Conservation (phyloP, 1,140 invertebrate species). For the Pachypeltis micranthus region DNA sequence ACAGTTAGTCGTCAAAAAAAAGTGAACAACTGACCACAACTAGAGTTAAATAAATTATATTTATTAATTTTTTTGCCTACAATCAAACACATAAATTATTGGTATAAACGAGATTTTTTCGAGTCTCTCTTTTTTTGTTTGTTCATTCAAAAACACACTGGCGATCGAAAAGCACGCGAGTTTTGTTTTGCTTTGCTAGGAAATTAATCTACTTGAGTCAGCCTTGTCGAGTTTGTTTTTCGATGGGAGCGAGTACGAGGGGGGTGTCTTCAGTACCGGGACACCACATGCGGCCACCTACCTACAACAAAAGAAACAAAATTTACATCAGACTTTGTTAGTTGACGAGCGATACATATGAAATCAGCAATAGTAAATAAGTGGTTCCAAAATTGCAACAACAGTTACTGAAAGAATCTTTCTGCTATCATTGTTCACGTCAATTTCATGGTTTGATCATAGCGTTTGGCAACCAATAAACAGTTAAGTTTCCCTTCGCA, state of each 20-base stretch:
- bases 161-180: conserved; percentile 1
- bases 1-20: not conserved
- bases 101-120: not conserved
- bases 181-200: no score
- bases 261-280: not conserved
- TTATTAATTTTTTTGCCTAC: not conserved
- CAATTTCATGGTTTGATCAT: no score
- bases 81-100: not conserved
- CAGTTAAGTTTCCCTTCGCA: no score
- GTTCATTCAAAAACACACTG: not conserved
- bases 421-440: no score
- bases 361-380: no score
- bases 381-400: no score
- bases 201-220: conserved; percentile 1
- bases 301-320: not conserved
- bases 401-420: no score
- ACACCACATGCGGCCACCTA: conserved; percentile 9
- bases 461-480: no score
- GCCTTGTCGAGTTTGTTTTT: not conserved
- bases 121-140: no score
- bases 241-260: not conserved
- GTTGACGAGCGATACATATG: no score
- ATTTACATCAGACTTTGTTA: not conserved
- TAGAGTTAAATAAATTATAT: conserved; percentile 6
- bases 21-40: not conserved